Evolutionary conservation across 2,113 vertebrate species (phyloP), one percentile per base, ranked within the genome.

Genomic region (Nerophis ophidion): DNA sequence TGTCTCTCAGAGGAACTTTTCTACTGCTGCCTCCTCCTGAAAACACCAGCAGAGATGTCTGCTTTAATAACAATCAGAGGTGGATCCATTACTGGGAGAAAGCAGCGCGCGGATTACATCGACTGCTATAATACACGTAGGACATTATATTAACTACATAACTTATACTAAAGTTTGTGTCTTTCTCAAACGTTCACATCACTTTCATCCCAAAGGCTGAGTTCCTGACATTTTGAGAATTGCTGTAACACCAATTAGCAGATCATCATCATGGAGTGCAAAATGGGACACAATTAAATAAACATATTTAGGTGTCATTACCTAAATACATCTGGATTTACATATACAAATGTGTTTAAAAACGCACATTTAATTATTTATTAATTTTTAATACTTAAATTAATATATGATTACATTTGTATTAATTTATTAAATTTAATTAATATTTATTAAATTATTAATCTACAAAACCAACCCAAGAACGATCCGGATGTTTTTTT

Each of bases 171-270:
- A 60, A 56, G 36, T 16, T 8, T 16, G 4, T 10, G 7, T 16
- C 45, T 35, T 46, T 50, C 36, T 6, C 15, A 33, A 77, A 52
- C 57, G 61, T 68, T 80, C 63, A 50, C 61, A 12, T 84, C 71
- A 66, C 60, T 84, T 84, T 57, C 61, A 46, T 73, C 82, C 77
- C 1, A 19, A 51, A 70, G 79, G 77, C 72, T 65, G 57, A 74
- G 70, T 50, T 65, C 53, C 54, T 81, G 80, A 84, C 74, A 66
- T 77, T 71, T 76, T 64, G 70, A 60, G 66, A 74, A 74, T 26
- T 26, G 26, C 26, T 26, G 63, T 79, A 74, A 19, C 48, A 75
- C 57, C 80, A 65, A 77, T 73, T 82, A 70, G 84, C 66, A 78
- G 81, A 84, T 82, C 70, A 79, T 71, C 79, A 71, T 61, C 26